These are phyloP conservation scores for Gorilla gorilla DNA, from an alignment of 2,113 vertebrate genomes.

Conservation along the genomic window DNA sequence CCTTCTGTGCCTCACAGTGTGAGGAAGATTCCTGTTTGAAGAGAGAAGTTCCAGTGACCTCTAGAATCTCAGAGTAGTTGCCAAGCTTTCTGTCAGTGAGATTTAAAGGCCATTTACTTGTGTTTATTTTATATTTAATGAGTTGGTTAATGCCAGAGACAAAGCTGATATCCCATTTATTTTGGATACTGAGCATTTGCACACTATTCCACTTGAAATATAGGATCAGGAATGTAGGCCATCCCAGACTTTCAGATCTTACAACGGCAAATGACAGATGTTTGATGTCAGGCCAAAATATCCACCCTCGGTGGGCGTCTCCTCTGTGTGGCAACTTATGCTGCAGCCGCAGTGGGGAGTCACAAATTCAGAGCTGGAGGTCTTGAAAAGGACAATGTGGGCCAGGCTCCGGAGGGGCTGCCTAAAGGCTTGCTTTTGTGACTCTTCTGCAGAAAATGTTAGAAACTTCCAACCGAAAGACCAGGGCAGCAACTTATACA, in stretches of 20 bases:
- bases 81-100: slow-evolving; percentile 40
- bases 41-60: background rate
- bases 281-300: background rate
- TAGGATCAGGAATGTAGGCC: background rate
- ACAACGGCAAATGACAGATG: rapidly evolving
- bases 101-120: slow-evolving; percentile 46
- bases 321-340: background rate
- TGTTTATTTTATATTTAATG: slow-evolving; percentile 67
- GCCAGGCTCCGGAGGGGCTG: too few species aligned
- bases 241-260: background rate
- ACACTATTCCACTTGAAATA: slow-evolving; percentile 27
- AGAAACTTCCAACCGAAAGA: background rate
- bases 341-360: background rate
- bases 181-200: background rate
- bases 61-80: background rate
- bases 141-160: slow-evolving; percentile 26
- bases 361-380: background rate
- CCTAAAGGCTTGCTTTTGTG: background rate
- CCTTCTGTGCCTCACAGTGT: background rate
- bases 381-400: background rate
- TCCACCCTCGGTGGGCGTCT: background rate
- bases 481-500: background rate
- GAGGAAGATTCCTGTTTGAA: background rate
- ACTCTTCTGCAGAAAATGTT: background rate
- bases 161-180: slow-evolving; percentile 28